phyloP scores from a whole-genome alignment of 2,113 vertebrate genomes.

The Thomomys bottae region DNA sequence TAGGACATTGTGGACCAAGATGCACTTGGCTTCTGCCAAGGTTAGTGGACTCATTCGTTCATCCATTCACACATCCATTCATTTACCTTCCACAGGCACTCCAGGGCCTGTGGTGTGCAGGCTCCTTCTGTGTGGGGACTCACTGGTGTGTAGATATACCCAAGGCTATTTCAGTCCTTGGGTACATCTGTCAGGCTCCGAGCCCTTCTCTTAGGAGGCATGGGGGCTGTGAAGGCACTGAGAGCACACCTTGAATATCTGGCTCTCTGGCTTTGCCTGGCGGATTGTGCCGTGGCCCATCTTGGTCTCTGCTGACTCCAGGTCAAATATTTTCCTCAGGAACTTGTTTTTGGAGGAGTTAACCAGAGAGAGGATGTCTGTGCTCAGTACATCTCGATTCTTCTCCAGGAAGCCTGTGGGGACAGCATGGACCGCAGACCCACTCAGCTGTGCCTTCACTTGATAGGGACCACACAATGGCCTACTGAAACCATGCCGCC shows the following conservation, averaged over 20 bases:
- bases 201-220: not conserved
- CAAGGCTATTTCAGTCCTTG: too few species aligned
- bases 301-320: constrained; percentile 76
- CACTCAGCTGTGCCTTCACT: not conserved
- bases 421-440: constrained; percentile 29
- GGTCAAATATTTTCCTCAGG: constrained; percentile 90
- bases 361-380: constrained; percentile 90
- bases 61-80: too few species aligned
- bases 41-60: too few species aligned
- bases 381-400: constrained; percentile 93
- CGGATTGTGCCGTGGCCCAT: constrained; percentile 81
- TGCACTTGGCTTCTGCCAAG: not conserved
- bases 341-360: constrained; percentile 93
- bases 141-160: not conserved
- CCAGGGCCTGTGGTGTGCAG: not conserved
- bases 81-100: not conserved
- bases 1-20: too few species aligned
- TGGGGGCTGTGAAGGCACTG: not conserved
- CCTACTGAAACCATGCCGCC: not conserved
- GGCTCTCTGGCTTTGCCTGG: constrained; percentile 71
- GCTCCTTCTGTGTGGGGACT: not conserved
- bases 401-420: constrained; percentile 96
- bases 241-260: constrained; percentile 83
- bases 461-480: rapidly evolving
- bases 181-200: constrained; percentile 41